Conservation (phyloP, 1,140 invertebrate genomes). For the Carposina sasakii region DNA sequence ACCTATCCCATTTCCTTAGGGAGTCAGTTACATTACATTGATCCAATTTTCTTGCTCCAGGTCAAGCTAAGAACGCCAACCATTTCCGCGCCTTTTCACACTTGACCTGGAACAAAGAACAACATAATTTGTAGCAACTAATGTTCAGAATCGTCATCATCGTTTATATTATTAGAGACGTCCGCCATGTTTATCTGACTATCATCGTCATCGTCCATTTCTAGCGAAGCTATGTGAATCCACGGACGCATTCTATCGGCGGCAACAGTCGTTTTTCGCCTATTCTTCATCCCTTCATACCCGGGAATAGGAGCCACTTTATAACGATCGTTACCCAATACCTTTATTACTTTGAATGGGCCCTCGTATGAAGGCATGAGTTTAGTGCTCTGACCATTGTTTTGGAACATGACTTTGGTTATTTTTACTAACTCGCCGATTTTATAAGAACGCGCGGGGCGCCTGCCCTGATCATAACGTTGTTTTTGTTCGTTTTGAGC, state of each 20-base stretch:
- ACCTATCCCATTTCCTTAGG: too few relatives aligned
- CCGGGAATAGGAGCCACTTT: not conserved
- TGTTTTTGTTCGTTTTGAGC: slow-evolving; percentile 5
- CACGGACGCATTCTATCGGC: slow-evolving; percentile 10
- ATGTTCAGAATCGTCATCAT: too few relatives aligned
- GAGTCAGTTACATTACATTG: too few relatives aligned
- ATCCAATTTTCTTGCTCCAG: too few relatives aligned
- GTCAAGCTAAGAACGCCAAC: too few relatives aligned
- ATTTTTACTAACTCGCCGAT: slow-evolving; percentile 3
- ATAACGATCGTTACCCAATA: slow-evolving; percentile 11
- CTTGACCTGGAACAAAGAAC: too few relatives aligned
- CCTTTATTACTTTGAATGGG: slow-evolving; percentile 2
- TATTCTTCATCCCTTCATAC: too few relatives aligned
- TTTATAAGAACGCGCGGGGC: not conserved
- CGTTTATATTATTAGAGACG: too few relatives aligned
- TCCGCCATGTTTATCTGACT: too few relatives aligned
- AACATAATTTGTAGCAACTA: too few relatives aligned
- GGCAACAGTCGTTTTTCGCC: not conserved
- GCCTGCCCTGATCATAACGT: not conserved
- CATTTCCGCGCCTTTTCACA: too few relatives aligned
- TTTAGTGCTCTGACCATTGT: slow-evolving; percentile 9
- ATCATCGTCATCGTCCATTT: too few relatives aligned
- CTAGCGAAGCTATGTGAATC: slow-evolving; percentile 10
- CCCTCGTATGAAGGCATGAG: slow-evolving; percentile 3
- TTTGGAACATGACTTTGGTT: not conserved